These are phyloP conservation scores for Nomada lathburiana DNA, from an alignment of 2,888 invertebrate genomes.

Conservation along the genomic window DNA sequence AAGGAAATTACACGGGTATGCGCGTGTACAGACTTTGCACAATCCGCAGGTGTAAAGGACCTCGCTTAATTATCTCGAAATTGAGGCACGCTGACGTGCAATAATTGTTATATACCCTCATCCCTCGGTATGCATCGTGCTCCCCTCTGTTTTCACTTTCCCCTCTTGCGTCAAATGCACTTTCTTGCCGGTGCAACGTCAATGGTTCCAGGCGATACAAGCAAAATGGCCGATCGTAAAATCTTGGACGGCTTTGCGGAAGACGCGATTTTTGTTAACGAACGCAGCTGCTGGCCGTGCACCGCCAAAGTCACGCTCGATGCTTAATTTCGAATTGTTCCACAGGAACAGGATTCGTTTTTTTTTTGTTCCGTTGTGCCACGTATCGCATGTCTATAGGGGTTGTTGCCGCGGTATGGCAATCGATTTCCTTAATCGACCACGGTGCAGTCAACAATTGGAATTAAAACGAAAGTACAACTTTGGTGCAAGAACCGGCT, in stretches of 20 bases:
- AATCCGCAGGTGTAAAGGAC: conserved; percentile 73
- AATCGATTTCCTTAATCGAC: conserved; percentile 43
- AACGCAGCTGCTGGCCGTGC: conserved; percentile 57
- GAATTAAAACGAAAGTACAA: conserved; percentile 1
- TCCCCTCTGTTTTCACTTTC: conserved; percentile 29
- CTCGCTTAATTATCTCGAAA: conserved; percentile 78
- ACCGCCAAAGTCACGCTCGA: conserved; percentile 46
- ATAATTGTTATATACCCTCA: conserved; percentile 75
- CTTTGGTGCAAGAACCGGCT: too few relatives aligned
- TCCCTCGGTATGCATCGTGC: conserved; percentile 39
- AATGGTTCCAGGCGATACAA: conserved; percentile 66
- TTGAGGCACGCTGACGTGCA: conserved; percentile 81
- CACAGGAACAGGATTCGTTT: conserved; percentile 27
- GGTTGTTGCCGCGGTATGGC: conserved; percentile 16
- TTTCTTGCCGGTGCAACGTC: conserved; percentile 58
- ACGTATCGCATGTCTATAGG: conserved; percentile 15
- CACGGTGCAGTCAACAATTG: neutral
- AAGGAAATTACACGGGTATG: conserved; percentile 70
- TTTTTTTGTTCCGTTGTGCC: neutral
- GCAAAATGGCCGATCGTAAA: conserved; percentile 67
- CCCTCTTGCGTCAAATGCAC: conserved; percentile 52
- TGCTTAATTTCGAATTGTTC: conserved; percentile 55
- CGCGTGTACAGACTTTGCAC: conserved; percentile 61
- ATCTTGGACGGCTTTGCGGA: conserved; percentile 58
- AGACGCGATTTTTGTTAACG: conserved; percentile 56